Base-by-base conservation (phyloP, 2,888 invertebrate species). In the Hybos culiciformis region DNA sequence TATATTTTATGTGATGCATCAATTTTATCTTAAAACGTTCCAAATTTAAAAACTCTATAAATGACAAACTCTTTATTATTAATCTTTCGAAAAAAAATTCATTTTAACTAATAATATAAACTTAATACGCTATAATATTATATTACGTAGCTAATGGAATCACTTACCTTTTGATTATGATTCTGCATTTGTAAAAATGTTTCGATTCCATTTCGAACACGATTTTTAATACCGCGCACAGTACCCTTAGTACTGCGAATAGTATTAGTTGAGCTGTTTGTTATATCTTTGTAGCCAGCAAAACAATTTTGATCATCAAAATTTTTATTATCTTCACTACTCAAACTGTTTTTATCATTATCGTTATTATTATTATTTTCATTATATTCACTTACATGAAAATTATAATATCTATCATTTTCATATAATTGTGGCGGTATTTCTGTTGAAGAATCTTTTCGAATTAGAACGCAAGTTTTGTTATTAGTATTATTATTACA, bases 191-290 rank as follows among this genome's bases (percentile, higher is more conserved):
- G 86, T 47, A 90, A 74, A 68, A 93, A 93, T n/a, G 92, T 92
- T 38, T 88, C 90, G 56, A 94, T 92, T 48, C 93, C 93, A 50
- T 91, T 91, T 51, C 92, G 73, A 44, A 94, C 93, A 54, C 92
- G 77, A 70, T 94, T 93, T 70, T 87, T 90, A 49, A 93, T 88
- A 47, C 93, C 93, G 37, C 93, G 78, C 52, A 94, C 85, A 11
- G 92, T 92, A 38, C 93, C 93, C 61, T 86, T 87, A 42, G 85
- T 80, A 69, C 93, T 92, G 51, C 83, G 75, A 58, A 94, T 92
- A 43, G 88, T 84, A 42, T 83, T 78, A 32, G 80, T 75, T 33
- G 74, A 74, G 36, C 63, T 59, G 37, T 24, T 51, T 44, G 50
- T 48, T 53, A 74, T 74, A 67, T 85, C 84, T 70, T 79, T 81